Evolutionary conservation across 2,888 invertebrate species (phyloP).

Genomic region (Cataglyphis albicans): DNA sequence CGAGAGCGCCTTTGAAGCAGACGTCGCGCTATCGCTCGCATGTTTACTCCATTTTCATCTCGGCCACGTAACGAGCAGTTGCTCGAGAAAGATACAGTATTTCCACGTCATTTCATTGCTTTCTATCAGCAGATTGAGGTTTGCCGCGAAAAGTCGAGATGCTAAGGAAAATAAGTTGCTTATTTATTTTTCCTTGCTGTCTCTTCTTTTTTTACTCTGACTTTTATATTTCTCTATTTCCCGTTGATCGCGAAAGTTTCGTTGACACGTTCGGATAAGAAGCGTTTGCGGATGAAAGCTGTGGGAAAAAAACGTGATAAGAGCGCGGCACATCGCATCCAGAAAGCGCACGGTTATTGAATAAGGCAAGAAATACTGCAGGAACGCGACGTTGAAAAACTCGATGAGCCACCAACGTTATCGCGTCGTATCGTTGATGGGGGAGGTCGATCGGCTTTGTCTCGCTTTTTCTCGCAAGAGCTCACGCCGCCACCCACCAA

Average conservation of each 20-base stretch:
- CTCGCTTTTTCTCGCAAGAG: slow-evolving; percentile 42
- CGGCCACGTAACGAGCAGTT: not conserved
- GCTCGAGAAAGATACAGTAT: not conserved
- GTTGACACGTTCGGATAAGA: slow-evolving; percentile 33
- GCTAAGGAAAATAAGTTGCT: not conserved
- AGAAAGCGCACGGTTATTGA: slow-evolving; percentile 52
- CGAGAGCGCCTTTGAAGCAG: slow-evolving; percentile 12
- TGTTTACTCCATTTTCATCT: slow-evolving; percentile 14
- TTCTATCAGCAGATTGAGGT: slow-evolving; percentile 52
- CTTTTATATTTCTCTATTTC: slow-evolving; percentile 31
- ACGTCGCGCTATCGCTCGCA: slow-evolving; percentile 21
- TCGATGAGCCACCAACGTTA: slow-evolving; percentile 20
- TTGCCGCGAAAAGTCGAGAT: slow-evolving; percentile 6
- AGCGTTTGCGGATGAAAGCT: slow-evolving; percentile 29
- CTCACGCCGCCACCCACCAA: slow-evolving; percentile 2
- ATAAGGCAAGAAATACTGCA: slow-evolving; percentile 56
- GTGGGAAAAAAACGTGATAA: not conserved
- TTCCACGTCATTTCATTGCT: slow-evolving; percentile 34
- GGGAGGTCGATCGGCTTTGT: slow-evolving; percentile 38
- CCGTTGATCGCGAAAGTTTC: slow-evolving; percentile 58
- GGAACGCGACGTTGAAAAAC: slow-evolving; percentile 51
- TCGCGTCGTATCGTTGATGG: not conserved
- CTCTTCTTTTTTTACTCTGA: not conserved
- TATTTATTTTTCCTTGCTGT: not conserved
- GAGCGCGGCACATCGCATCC: slow-evolving; percentile 8